A percentile compares a stretch with the other conserved stretches of the same genome.
Conservation (phyloP, 2,888 invertebrate species). For the Orchestes rusci region DNA sequence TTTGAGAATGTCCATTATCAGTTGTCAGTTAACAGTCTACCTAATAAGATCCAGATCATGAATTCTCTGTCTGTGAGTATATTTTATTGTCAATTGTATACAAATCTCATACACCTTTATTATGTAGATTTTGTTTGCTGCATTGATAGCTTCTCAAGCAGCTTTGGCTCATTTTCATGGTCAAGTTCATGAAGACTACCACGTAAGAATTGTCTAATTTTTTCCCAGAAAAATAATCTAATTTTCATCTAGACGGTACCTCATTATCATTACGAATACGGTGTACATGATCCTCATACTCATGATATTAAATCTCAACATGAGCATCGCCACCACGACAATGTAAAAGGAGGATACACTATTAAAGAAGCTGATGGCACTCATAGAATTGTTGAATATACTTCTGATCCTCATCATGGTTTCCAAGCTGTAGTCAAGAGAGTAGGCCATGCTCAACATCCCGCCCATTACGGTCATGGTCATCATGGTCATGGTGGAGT, state of each 20-base stretch:
- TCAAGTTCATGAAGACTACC: slow-evolving; percentile 12
- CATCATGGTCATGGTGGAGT: slow-evolving; percentile 26
- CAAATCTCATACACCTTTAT: too few relatives aligned
- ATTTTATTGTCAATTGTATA: too few relatives aligned
- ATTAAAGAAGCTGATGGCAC: slow-evolving; percentile 41
- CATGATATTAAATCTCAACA: slow-evolving; percentile 40
- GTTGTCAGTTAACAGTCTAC: too few relatives aligned
- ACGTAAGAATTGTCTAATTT: slow-evolving; percentile 14
- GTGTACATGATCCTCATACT: slow-evolving; percentile 41
- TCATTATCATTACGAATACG: slow-evolving; percentile 40
- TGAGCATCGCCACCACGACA: slow-evolving; percentile 39
- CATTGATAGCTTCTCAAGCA: too few relatives aligned
- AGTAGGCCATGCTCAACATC: slow-evolving; percentile 32
- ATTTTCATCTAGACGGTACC: slow-evolving; percentile 7
- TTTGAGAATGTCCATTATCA: too few relatives aligned
- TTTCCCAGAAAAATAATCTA: neutral
- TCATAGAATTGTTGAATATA: slow-evolving; percentile 40
- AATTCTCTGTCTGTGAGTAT: too few relatives aligned
- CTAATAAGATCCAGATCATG: too few relatives aligned
- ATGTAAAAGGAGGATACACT: slow-evolving; percentile 39
- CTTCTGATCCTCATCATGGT: slow-evolving; percentile 32
- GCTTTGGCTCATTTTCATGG: slow-evolving; percentile 8
- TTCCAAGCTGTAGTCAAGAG: slow-evolving; percentile 32
- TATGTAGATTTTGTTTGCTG: too few relatives aligned
- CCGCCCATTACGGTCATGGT: slow-evolving; percentile 26